Conservation (phyloP, 2,113 vertebrate genomes). For the Poicephalus gulielmi region DNA sequence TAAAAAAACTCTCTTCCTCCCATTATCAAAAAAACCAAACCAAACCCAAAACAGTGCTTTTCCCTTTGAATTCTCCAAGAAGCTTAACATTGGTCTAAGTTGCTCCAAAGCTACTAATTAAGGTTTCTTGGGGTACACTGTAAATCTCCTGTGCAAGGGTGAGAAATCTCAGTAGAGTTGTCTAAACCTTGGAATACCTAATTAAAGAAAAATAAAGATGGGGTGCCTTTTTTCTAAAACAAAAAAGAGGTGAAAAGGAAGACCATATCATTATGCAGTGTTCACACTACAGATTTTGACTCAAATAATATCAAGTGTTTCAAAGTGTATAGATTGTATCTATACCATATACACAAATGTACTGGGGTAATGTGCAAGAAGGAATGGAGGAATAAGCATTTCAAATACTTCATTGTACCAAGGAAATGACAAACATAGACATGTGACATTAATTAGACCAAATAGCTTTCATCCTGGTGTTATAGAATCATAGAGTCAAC, state of each 20-base stretch:
- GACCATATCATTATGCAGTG: not conserved
- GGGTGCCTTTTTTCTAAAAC: not conserved
- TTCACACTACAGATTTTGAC: not conserved
- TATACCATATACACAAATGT: not conserved
- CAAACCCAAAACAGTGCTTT: not conserved
- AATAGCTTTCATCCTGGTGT: not conserved
- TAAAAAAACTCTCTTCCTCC: not conserved
- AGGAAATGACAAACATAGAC: not conserved
- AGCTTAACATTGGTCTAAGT: not conserved
- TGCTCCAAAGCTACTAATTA: not conserved
- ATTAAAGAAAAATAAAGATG: not conserved
- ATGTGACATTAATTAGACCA: not conserved
- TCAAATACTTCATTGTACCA: not conserved
- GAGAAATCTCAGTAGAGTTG: not conserved
- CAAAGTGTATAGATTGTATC: not conserved
- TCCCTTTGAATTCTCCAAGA: not conserved
- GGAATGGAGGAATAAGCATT: not conserved
- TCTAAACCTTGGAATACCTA: not conserved
- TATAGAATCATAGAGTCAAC: not conserved
- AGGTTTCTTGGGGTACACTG: accelerated
- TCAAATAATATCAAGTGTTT: not conserved
- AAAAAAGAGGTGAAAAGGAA: not conserved
- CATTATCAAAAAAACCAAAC: not conserved
- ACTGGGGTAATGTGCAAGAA: not conserved
- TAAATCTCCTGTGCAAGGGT: not conserved